These are phyloP conservation scores for Trachops cirrhosus DNA, from an alignment of 2,797 vertebrate genomes.

Conservation along the genomic window DNA sequence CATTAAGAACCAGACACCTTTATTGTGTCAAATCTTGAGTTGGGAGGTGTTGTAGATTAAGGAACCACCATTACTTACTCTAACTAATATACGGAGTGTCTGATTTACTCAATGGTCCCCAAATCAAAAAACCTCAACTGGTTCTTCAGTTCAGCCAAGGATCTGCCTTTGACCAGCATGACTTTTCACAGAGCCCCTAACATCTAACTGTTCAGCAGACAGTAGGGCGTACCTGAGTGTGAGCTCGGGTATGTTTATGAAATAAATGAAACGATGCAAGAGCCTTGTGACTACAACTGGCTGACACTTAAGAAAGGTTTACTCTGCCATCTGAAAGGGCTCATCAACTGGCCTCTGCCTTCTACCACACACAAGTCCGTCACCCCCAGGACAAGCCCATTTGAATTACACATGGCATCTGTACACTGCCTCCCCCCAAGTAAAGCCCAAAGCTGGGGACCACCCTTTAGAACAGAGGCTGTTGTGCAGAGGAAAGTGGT, in stretches of 20 bases:
- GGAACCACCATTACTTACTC: neutral
- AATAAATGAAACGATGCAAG: neutral
- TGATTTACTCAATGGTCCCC: neutral
- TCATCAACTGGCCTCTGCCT: neutral
- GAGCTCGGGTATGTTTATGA: neutral
- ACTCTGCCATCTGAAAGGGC: neutral
- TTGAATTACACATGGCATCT: neutral
- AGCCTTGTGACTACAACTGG: neutral
- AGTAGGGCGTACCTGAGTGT: neutral
- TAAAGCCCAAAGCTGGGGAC: neutral
- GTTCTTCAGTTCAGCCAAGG: neutral
- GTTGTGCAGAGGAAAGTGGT: neutral
- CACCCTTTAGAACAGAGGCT: neutral
- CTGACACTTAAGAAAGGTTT: neutral
- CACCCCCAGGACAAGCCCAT: neutral
- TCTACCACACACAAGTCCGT: neutral
- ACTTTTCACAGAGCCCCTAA: neutral
- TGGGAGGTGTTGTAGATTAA: neutral
- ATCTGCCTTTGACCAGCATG: neutral
- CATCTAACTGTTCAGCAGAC: neutral
- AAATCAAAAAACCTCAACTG: neutral
- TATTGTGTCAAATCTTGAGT: neutral
- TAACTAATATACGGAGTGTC: neutral
- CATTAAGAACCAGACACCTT: neutral
- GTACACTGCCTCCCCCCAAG: rapidly evolving